phyloP scores from a whole-genome alignment of 2,797 vertebrate genomes.

The Sarcophilus harrisii region DNA sequence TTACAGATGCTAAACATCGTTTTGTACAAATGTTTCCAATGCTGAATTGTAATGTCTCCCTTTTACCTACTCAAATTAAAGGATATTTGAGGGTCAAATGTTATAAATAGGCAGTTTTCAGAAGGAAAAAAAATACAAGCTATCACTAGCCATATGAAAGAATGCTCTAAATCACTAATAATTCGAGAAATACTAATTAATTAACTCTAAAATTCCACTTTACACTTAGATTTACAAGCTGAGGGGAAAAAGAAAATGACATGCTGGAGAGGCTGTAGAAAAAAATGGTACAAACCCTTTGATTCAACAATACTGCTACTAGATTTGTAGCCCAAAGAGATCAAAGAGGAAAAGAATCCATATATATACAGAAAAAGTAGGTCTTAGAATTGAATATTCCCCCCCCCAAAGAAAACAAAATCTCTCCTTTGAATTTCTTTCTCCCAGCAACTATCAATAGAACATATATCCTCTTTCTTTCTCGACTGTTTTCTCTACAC shows the following conservation, averaged over 20 bases:
- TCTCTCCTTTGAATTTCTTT: constrained; percentile 18
- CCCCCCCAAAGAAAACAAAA: background rate
- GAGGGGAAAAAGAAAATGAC: background rate
- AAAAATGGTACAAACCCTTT: background rate
- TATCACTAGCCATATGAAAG: background rate
- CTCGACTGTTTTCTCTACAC: constrained; percentile 18
- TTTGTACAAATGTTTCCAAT: background rate
- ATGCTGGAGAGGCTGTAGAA: background rate
- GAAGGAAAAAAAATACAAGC: background rate
- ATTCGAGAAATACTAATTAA: background rate
- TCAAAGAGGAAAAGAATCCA: background rate
- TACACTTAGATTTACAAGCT: too few relatives aligned
- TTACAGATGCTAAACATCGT: background rate
- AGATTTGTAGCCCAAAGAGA: background rate
- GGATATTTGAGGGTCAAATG: background rate
- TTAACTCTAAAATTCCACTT: too few relatives aligned
- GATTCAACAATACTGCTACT: background rate
- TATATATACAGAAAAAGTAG: background rate
- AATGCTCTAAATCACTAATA: background rate
- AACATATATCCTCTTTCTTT: constrained; percentile 6
- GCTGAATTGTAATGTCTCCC: background rate
- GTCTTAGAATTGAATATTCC: background rate
- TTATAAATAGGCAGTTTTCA: background rate
- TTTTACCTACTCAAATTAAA: background rate
- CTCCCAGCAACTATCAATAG: background rate